These are phyloP conservation scores for Tragelaphus eurycerus DNA, from an alignment of 2,797 vertebrate genomes.

Conservation along the genomic window DNA sequence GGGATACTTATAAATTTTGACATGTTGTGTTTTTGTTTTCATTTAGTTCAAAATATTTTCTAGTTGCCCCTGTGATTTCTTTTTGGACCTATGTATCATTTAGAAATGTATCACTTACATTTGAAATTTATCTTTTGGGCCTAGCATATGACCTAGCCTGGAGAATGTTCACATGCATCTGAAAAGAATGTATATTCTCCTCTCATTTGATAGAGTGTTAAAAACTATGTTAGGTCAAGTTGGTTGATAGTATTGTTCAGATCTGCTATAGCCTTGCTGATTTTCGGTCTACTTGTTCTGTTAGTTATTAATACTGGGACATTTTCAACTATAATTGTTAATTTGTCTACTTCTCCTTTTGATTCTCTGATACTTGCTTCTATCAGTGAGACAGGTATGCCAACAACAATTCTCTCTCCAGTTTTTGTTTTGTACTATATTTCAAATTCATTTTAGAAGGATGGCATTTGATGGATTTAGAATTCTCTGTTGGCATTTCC, in stretches of 20 bases:
- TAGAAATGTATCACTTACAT: background rate
- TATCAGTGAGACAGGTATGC: background rate
- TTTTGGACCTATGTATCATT: background rate
- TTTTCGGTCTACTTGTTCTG: background rate
- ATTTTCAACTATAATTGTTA: background rate
- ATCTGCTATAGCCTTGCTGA: background rate
- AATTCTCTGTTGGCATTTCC: background rate
- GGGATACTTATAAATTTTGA: background rate
- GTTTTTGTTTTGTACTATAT: background rate
- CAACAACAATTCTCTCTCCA: background rate
- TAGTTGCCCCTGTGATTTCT: background rate
- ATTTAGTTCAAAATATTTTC: constrained; percentile 20
- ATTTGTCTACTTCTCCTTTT: background rate
- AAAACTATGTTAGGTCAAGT: background rate
- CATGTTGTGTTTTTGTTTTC: background rate
- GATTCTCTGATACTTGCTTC: background rate
- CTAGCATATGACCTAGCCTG: background rate
- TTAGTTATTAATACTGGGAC: background rate
- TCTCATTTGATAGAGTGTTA: background rate
- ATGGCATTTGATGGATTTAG: background rate
- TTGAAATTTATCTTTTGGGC: background rate
- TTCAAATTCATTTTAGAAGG: background rate
- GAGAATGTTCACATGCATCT: background rate
- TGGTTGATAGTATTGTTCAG: background rate
- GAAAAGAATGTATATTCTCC: background rate